Base-by-base conservation (phyloP, 2,888 invertebrate species). In the Megamerina dolium region DNA sequence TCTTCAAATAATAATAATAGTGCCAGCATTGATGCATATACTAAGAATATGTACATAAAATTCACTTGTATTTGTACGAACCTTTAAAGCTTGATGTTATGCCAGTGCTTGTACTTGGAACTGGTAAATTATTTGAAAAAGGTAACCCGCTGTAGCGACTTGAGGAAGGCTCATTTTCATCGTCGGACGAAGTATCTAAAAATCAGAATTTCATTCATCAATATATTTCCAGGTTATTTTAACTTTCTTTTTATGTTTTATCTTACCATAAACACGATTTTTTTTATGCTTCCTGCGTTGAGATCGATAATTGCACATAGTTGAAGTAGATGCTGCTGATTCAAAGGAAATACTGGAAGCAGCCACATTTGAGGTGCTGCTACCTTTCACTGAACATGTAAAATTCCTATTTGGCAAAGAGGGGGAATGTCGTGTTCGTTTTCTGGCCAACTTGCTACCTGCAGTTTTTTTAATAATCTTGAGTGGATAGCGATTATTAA, bases 21-120 rank as follows among this genome's bases (percentile, higher is more conserved):
- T n/a, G n/a, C n/a, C n/a, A n/a, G n/a, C n/a, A n/a, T n/a, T n/a
- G n/a, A n/a, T n/a, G n/a, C n/a, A n/a, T n/a, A n/a, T n/a, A n/a
- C n/a, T n/a, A n/a, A n/a, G n/a, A 26, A 26, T 26, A 18, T 18
- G 18, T 12, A 41, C n/a, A 26, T n/a, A n/a, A 10, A 30, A 34
- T 18, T n/a, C n/a, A n/a, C n/a, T n/a, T n/a, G n/a, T 27, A 34
- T 37, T 9, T 10, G 10, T 13, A 37, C 43, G 48, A 45, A 63
- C 61, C 61, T 54, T 61, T 57, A 36, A 62, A 59, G 49, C 60
- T 66, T 14, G 63, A 60, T 6, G 65, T 66, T 23, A 66, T 61
- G 63, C 82, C 82, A 56, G 82, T 80, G 58, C 82, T 82, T 34
- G 82, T 82, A 60, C 82, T 82, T 12, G 82, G 82, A 50, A 77